Base-by-base conservation (phyloP, 2,113 vertebrate species). In the Agelaius tricolor region DNA sequence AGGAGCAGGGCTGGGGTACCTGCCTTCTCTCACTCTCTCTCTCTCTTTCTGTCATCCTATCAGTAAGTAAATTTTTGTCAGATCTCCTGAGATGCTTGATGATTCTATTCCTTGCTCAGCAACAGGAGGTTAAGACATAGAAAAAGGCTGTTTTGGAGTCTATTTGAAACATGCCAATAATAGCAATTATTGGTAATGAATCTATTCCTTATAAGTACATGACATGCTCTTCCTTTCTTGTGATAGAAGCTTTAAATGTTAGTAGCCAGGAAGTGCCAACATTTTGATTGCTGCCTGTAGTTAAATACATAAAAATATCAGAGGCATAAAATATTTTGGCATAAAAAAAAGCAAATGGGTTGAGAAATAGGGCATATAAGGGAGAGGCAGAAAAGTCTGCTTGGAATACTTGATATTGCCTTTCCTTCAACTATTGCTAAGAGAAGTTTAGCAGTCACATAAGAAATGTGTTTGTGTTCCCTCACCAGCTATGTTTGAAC, bases 241-340 rank as follows among this genome's bases (percentile, higher is more conserved):
- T 89, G 55, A 71, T 67, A 84, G 67, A 85, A 90, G 59, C 83
- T 78, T 90, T 86, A 86, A 94, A 68, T 96, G 65, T 74, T 93
- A 91, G 86, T 84, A 94, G 37, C 87, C 93, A 94, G 89, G 80
- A 96, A 93, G 43, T 72, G 62, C 65, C 74, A 94, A 81, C 31
- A 27, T 95, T 93, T 71, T 95, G 55, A 94, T 94, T 91, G 65
- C 85, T 96, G 65, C 68, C 76, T 91, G 57, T 72, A 80, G 75
- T 93, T 83, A 90, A 81, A 78, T 84, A 89, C 66, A 43, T 90
- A 87, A 89, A 95, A 96, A 92, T 89, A 96, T 58, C 72, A 78
- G 65, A 78, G 26, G 49, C 61, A 65, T 87, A 68, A 94, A 89
- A 94, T 91, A 92, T 61, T 96, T 82, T 84, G 61, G 54, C 49